A percentile compares a stretch with the other conserved stretches of the same genome.
These are phyloP conservation scores for Saccopteryx leptura DNA, from an alignment of 2,113 vertebrate genomes.

Conservation along the genomic window DNA sequence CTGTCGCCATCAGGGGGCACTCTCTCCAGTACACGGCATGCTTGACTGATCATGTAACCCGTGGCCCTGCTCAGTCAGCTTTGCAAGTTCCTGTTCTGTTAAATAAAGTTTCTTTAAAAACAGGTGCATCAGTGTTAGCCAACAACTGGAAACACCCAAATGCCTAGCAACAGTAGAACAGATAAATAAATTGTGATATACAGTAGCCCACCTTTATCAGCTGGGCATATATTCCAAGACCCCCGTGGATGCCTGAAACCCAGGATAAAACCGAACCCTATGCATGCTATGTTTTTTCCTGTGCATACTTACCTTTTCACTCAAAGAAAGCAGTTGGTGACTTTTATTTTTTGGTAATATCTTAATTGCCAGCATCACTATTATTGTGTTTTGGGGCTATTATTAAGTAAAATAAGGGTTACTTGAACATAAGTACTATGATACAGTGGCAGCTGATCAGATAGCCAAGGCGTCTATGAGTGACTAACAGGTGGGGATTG, in stretches of 20 bases:
- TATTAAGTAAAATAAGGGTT: background rate
- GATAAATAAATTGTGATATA: background rate
- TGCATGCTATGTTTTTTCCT: background rate
- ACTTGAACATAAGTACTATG: too few species aligned
- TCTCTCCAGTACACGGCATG: accelerated
- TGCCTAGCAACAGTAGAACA: background rate
- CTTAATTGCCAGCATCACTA: background rate
- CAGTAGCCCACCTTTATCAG: background rate
- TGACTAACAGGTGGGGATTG: background rate
- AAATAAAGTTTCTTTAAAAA: background rate
- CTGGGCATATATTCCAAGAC: background rate
- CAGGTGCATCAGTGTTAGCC: background rate
- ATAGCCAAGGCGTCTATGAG: too few species aligned
- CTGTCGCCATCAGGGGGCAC: background rate
- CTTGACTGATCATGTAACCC: too few species aligned
- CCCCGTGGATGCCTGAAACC: background rate
- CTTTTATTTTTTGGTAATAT: background rate
- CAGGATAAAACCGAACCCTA: background rate
- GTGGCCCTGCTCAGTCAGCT: background rate
- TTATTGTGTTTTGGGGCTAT: too few species aligned
- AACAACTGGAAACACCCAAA: background rate
- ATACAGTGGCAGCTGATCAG: background rate
- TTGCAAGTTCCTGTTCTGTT: background rate
- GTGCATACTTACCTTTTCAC: background rate
- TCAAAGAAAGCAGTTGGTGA: background rate